Evolutionary conservation across 2,888 invertebrate genomes (phyloP).

Genomic region (Unio delphinus): DNA sequence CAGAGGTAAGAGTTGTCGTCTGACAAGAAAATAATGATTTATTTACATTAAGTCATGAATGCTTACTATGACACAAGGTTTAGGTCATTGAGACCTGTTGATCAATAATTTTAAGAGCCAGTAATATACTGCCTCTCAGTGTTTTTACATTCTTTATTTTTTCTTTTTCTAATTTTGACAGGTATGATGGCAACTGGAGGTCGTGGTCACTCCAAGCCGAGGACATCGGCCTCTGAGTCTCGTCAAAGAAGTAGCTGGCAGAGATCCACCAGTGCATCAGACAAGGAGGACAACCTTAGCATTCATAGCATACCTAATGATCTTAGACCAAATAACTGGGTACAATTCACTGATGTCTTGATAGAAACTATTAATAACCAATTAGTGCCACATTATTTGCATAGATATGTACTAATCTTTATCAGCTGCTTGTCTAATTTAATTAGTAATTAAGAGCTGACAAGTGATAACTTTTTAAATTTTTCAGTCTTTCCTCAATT

Average conservation of each 20-base stretch:
- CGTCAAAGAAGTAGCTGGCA: constrained; percentile 54
- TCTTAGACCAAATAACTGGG: constrained; percentile 66
- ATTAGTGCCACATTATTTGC: not conserved
- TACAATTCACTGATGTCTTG: constrained; percentile 19
- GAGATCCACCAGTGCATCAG: constrained; percentile 56
- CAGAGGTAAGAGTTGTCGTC: no score
- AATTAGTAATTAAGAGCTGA: no score
- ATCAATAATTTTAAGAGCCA: no score
- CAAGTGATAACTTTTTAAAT: no score
- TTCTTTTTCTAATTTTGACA: constrained; percentile 1
- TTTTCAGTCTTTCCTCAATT: no score
- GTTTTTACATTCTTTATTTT: not conserved
- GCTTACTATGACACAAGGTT: no score
- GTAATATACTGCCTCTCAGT: not conserved
- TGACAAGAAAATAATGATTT: no score
- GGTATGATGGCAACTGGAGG: constrained; percentile 52
- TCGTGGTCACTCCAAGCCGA: constrained; percentile 23
- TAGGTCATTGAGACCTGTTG: no score
- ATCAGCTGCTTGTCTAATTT: no score
- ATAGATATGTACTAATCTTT: not conserved
- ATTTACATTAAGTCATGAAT: no score
- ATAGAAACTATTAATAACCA: not conserved
- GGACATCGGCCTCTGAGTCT: constrained; percentile 44
- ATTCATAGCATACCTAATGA: constrained; percentile 62
- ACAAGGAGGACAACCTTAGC: constrained; percentile 61